phyloP scores from a whole-genome alignment of 2,888 invertebrate genomes.

The Hypomecis punctinalis region DNA sequence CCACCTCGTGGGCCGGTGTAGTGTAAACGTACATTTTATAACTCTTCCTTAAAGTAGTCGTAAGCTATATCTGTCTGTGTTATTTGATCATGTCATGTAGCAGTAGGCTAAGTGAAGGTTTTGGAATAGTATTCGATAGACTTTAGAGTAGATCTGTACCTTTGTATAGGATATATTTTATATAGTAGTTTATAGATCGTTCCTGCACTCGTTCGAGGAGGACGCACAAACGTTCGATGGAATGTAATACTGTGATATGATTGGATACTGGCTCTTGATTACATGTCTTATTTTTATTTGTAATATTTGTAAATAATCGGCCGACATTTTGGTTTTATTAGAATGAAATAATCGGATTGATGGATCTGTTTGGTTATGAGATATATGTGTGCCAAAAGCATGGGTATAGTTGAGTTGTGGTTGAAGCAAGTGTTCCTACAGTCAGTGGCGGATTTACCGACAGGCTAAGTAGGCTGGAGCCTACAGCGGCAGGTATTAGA shows the following conservation, averaged over 20 bases:
- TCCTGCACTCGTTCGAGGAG: slow-evolving; percentile 4
- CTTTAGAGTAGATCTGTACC: slow-evolving; percentile 11
- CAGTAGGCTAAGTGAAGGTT: background rate
- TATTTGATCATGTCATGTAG: slow-evolving; percentile 11
- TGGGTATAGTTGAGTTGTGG: background rate
- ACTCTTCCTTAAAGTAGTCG: slow-evolving; percentile 3
- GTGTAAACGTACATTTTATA: slow-evolving; percentile 8
- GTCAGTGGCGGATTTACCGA: no score
- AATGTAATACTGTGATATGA: slow-evolving; percentile 47
- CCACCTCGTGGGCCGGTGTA: background rate
- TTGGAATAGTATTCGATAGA: slow-evolving; percentile 23
- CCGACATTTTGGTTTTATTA: slow-evolving; percentile 14
- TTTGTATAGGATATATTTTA: slow-evolving; percentile 11
- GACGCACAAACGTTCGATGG: slow-evolving; percentile 31
- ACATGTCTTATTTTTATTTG: background rate
- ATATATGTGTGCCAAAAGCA: slow-evolving; percentile 37
- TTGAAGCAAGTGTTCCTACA: background rate
- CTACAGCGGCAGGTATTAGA: no score
- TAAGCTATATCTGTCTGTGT: slow-evolving; percentile 16
- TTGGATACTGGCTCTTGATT: slow-evolving; percentile 41
- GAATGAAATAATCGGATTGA: background rate
- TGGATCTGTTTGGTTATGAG: slow-evolving; percentile 28
- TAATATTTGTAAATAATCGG: slow-evolving; percentile 22
- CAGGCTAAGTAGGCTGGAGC: no score
- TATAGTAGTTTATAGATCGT: slow-evolving; percentile 12